Evolutionary conservation across 2,113 vertebrate species (phyloP).

Genomic region (Ginglymostoma cirratum): DNA sequence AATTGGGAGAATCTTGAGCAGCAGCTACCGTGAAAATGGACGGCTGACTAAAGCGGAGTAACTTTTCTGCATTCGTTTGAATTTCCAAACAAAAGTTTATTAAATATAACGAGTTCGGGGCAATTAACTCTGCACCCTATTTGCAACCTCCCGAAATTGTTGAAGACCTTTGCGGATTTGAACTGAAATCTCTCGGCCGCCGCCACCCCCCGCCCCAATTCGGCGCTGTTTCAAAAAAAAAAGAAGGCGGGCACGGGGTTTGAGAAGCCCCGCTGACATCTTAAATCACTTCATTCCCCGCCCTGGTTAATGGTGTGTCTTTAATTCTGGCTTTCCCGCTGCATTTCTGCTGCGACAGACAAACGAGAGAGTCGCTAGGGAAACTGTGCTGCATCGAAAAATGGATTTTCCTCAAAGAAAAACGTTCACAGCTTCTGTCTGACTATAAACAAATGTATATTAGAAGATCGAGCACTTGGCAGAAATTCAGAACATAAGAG

Average conservation of each 20-base stretch:
- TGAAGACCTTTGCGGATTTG: not conserved
- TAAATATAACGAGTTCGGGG: not conserved
- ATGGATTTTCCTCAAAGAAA: not conserved
- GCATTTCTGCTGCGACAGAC: not conserved
- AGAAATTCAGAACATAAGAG: not conserved
- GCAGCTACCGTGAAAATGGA: conserved; percentile 16
- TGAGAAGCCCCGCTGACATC: conserved; percentile 16
- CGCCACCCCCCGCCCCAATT: not conserved
- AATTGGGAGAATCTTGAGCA: not conserved
- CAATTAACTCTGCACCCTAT: not conserved
- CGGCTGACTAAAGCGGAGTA: not conserved
- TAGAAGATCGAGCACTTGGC: not conserved
- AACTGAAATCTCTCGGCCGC: not conserved
- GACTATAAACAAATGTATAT: not conserved
- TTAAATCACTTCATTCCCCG: not conserved
- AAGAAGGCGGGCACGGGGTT: not conserved
- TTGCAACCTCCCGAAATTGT: not conserved
- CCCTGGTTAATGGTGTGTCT: not conserved
- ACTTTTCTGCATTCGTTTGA: not conserved
- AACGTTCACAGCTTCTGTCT: not conserved
- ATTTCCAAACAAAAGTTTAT: not conserved
- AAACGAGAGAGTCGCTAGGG: not conserved
- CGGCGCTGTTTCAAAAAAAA: not conserved
- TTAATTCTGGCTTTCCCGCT: not conserved
- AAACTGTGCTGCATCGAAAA: not conserved